Base-by-base conservation (phyloP, 2,888 invertebrate species). In the Alentia gelatinosa region DNA sequence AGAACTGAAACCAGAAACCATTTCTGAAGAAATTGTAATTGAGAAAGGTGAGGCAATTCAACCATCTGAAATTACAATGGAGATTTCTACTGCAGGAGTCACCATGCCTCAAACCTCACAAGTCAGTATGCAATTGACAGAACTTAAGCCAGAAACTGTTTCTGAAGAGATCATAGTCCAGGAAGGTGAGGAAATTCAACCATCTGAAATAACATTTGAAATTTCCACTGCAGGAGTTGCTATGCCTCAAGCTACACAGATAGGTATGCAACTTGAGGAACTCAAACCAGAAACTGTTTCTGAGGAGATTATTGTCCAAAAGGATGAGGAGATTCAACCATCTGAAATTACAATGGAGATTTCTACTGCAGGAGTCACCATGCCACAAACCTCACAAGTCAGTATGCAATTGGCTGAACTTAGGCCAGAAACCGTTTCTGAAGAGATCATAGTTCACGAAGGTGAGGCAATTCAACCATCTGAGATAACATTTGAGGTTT, bases 281-380 rank as follows among this genome's bases (percentile, higher is more conserved):
- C 37, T 90, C 9, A 84, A 83, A 39, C 50, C 0, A 63, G 90
- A 90, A 63, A 26, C 37, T 56, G 68, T 90, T 19, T 74, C 63
- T 30, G 74, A 89, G 42, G 91, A 86, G 26, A 56, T 90, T 23
- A 79, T 19, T 39, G 19, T 63, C 1, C 90, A 37, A 33, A 30
- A 0, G 37, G 84, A 39, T 23, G 84, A 40, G 68, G 37, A 50
- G 26, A 50, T 91, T 42, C 37, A 68, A 47, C 89, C 91, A n/a
- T 89, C 89, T n/a, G 74, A 91, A 39, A 74, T 91, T 12, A 68
- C 83, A 26, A 68, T 89, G 35, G 84, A 91, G 26, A 19, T 91
- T 63, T 42, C 63, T 35, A 88, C 79, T 4, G 90, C 84, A 23
- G 33, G 63, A 15, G 47, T 63, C 19, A 33, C n/a, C 26, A 50